Base-by-base conservation (phyloP, 2,113 vertebrate genomes). In the Ahaetulla prasina region DNA sequence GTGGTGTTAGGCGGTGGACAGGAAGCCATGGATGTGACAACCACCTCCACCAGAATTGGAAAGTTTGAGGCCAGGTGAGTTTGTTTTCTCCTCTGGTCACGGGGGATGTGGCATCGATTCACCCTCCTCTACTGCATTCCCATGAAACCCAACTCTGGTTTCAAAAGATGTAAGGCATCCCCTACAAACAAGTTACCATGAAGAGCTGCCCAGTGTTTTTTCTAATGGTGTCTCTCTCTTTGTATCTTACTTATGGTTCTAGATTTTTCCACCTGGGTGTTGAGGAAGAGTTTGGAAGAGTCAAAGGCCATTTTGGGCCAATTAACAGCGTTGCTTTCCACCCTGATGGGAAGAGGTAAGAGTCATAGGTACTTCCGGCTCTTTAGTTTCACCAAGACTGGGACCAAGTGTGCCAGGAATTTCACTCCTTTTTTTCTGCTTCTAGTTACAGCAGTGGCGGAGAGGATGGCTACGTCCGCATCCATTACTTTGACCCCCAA, bases 11-110 rank as follows among this genome's bases (percentile, higher is more conserved):
- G 99, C 47, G 99, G 99, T 86, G 99, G 99, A 89, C 99, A 99
- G 93, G 99, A 99, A 94, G 99, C 99, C 96, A 99, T 99, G 99
- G 99, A 99, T 93, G 99, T 99, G 89, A 99, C 99, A 55, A 99
- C 99, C 0, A 99, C 99, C 43, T 99, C 99, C 91, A 99, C 99
- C 90, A 99, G 99, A 97, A 99, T 99, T 50, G 99, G 99, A 93
- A 99, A 99, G 95, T 99, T 99, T 85, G 99, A 99, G 95, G 99
- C 99, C 92, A 99, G 99, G 99, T 99, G 94, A 97, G 92, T 9
- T 20, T 1, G 25, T 84, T 1, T 95, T 2, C 25, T 94, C 95
- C 14, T 0, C 11, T 74, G 53, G 30, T 35, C 35, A 12, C 27
- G 8, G 80, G 20, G 0, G 0, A 18, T 16, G 14, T 35, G 3